A percentile compares a stretch with the other conserved stretches of the same genome.
phyloP scores from a whole-genome alignment of 2,113 vertebrate species.

The Illadopsis cleaveri region DNA sequence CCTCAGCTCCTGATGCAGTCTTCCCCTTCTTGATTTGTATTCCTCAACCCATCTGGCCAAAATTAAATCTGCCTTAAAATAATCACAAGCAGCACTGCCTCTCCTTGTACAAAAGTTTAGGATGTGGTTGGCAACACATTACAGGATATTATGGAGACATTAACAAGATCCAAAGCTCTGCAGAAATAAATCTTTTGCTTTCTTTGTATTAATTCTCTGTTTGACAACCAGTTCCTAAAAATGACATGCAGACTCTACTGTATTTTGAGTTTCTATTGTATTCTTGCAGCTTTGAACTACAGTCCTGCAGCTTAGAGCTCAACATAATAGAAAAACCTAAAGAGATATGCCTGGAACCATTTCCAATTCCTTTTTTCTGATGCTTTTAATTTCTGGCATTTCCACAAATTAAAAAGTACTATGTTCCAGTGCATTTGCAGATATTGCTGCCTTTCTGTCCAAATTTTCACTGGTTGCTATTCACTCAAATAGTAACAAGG shows the following conservation, averaged over 20 bases:
- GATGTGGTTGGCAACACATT: rapidly evolving
- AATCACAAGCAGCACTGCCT: background rate
- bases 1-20: background rate
- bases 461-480: background rate
- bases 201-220: background rate
- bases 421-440: background rate
- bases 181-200: background rate
- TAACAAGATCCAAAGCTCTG: background rate
- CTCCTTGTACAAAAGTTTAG: background rate
- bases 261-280: background rate
- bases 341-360: background rate
- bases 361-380: background rate
- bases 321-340: background rate
- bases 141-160: background rate
- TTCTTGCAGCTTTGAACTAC: background rate
- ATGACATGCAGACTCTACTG: background rate
- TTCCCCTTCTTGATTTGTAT: background rate
- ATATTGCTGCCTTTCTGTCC: background rate
- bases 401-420: background rate
- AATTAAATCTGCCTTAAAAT: background rate
- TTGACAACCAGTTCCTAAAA: background rate
- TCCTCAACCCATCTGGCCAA: background rate
- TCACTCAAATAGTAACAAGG: background rate
- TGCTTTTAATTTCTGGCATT: background rate
- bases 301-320: background rate